Evolutionary conservation across 2,797 vertebrate species (phyloP).

Genomic region (Hippocampus kuda): DNA sequence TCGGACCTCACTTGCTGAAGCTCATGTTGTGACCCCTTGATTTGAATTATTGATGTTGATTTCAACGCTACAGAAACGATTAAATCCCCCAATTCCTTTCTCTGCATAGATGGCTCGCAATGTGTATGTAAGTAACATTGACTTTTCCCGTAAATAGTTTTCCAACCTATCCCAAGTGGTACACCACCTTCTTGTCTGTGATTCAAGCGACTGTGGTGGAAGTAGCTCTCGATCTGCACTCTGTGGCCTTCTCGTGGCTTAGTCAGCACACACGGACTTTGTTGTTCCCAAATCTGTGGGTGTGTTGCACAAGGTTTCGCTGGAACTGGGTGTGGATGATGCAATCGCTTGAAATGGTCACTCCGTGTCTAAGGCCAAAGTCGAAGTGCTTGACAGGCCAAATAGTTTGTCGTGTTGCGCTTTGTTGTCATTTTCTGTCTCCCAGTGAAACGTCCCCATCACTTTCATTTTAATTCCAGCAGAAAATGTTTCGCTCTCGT

Average conservation of each 20-base stretch:
- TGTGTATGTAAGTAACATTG: slow-evolving; percentile 64
- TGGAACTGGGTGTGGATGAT: slow-evolving; percentile 28
- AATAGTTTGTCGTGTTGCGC: slow-evolving; percentile 5
- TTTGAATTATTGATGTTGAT: background rate
- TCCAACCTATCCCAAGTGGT: slow-evolving; percentile 17
- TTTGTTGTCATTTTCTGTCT: slow-evolving; percentile 1
- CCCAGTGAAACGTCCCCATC: background rate
- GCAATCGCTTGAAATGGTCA: slow-evolving; percentile 18
- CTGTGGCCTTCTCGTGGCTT: slow-evolving; percentile 37
- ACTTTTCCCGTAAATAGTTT: slow-evolving; percentile 16
- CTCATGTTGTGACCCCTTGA: background rate
- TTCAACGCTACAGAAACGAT: background rate
- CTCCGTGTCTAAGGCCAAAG: slow-evolving; percentile 5
- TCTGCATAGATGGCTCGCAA: slow-evolving; percentile 51
- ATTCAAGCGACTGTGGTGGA: slow-evolving; percentile 7
- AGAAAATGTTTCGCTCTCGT: background rate
- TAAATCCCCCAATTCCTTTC: slow-evolving; percentile 28
- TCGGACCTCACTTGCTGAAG: background rate
- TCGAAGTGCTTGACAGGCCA: slow-evolving; percentile 12
- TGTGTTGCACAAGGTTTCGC: slow-evolving; percentile 44
- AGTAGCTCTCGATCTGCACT: slow-evolving; percentile 11
- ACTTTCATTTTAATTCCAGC: slow-evolving; percentile 1
- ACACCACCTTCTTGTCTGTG: slow-evolving; percentile 15
- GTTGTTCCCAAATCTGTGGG: slow-evolving; percentile 42
- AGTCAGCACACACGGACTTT: slow-evolving; percentile 44